Evolutionary conservation across 2,888 invertebrate genomes (phyloP).

Genomic region (Caenorhabditis japonica): DNA sequence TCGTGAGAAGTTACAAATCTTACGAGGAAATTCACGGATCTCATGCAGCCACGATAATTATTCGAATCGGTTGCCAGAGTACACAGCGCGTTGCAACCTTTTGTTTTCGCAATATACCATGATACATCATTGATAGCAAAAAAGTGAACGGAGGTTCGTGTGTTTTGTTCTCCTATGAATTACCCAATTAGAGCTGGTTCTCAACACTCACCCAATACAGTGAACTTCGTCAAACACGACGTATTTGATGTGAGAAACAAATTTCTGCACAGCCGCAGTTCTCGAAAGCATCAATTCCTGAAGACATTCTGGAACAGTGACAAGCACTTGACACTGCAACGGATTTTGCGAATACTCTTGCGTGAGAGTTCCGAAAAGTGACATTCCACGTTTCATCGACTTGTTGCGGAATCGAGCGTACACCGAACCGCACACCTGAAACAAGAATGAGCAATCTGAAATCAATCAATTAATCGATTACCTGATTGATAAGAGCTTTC

Average conservation of each 20-base stretch:
- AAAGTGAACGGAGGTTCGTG: no score
- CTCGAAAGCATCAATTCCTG: conserved; percentile 72
- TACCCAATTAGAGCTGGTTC: no score
- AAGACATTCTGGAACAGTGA: conserved; percentile 74
- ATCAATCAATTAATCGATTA: conserved; percentile 18
- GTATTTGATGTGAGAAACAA: conserved; percentile 73
- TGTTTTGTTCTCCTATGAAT: no score
- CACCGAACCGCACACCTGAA: conserved; percentile 75
- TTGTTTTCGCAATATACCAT: no score
- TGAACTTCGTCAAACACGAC: conserved; percentile 77
- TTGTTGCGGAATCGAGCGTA: conserved; percentile 77
- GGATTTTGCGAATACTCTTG: conserved; percentile 71
- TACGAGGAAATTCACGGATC: no score
- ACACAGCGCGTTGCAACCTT: no score
- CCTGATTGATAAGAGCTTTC: conserved; percentile 77
- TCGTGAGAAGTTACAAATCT: no score
- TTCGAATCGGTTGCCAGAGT: no score
- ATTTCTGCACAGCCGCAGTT: conserved; percentile 70
- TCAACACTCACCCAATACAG: conserved; percentile 74
- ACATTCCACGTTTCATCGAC: conserved; percentile 75
- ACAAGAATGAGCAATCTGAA: neutral
- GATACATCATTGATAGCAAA: no score
- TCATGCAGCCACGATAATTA: no score
- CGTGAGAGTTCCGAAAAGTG: conserved; percentile 76
- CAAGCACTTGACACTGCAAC: conserved; percentile 73